Evolutionary conservation across 2,797 vertebrate genomes (phyloP).

Genomic region (Takifugu rubripes): DNA sequence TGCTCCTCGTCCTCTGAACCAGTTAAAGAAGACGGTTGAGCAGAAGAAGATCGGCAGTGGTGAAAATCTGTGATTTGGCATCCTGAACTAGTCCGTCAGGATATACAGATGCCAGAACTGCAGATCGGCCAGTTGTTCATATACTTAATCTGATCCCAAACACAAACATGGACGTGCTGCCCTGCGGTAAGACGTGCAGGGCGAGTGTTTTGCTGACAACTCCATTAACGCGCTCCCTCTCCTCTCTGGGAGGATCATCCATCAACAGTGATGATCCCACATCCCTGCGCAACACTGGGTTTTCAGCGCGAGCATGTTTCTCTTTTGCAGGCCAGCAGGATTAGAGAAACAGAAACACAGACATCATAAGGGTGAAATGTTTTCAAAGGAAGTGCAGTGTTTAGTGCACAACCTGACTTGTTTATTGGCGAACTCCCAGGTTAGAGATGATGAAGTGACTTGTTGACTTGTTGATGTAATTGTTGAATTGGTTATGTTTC

Average conservation of each 20-base stretch:
- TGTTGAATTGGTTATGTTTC: conserved; percentile 12
- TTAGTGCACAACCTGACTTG: conserved; percentile 35
- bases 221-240: conserved; percentile 42
- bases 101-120: conserved; percentile 7
- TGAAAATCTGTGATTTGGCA: conserved; percentile 17
- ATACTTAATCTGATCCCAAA: conserved; percentile 15
- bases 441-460: neutral
- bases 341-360: conserved; percentile 27
- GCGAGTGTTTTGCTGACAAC: conserved; percentile 26
- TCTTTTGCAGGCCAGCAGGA: conserved; percentile 30
- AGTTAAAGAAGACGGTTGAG: conserved; percentile 2
- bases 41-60: conserved; percentile 5
- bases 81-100: neutral
- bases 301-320: conserved; percentile 52
- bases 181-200: conserved; percentile 8
- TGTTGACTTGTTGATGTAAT: too few relatives aligned
- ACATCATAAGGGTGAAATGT: conserved; percentile 18
- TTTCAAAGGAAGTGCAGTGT: conserved; percentile 30
- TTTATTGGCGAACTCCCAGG: conserved; percentile 33
- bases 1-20: conserved; percentile 12
- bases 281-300: conserved; percentile 16
- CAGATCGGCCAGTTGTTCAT: neutral
- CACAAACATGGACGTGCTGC: conserved; percentile 21
- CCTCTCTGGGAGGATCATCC: conserved; percentile 24
- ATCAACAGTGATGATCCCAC: conserved; percentile 40